Evolutionary conservation across 37 sponge, comb jelly and placozoan genomes (phyloP).

Genomic region (Theonella swinhoei): DNA sequence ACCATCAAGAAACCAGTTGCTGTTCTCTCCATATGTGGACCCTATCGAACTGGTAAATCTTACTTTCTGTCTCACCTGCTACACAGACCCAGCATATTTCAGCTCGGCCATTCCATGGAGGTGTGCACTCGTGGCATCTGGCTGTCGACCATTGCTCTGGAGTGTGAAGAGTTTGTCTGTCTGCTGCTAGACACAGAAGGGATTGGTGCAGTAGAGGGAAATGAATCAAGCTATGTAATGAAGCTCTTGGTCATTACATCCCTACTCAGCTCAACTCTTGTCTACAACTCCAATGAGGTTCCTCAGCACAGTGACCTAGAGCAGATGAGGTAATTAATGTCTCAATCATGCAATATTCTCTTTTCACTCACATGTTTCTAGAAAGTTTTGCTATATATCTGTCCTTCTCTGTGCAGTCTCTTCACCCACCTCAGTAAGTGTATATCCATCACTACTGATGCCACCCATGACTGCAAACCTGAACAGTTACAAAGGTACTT

Average conservation of each 20-base stretch:
- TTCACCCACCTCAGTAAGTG: neutral
- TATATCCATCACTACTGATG: neutral
- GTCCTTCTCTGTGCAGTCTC: neutral
- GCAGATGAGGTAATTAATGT: conserved; percentile 28
- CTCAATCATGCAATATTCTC: neutral
- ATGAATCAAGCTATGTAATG: neutral
- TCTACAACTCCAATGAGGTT: conserved; percentile 20
- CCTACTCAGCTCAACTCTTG: conserved; percentile 15
- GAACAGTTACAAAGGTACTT: neutral
- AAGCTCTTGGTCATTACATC: neutral
- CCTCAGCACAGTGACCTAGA: conserved; percentile 21
- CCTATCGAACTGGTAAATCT: conserved; percentile 46
- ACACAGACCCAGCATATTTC: conserved; percentile 1
- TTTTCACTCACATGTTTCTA: neutral
- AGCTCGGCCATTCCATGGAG: conserved; percentile 32
- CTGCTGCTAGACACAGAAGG: conserved; percentile 34
- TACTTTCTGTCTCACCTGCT: conserved; percentile 46
- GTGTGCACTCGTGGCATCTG: conserved; percentile 30
- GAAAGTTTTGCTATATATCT: neutral
- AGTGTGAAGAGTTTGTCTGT: conserved; percentile 19
- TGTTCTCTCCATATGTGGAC: conserved; percentile 42
- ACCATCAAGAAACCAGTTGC: conserved; percentile 38
- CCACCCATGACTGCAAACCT: neutral
- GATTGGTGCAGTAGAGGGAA: neutral
- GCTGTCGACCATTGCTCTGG: conserved; percentile 32